A percentile compares a stretch with the other conserved stretches of the same genome.
These are phyloP conservation scores for Thera obeliscata DNA, from an alignment of 2,888 invertebrate genomes.

Conservation along the genomic window DNA sequence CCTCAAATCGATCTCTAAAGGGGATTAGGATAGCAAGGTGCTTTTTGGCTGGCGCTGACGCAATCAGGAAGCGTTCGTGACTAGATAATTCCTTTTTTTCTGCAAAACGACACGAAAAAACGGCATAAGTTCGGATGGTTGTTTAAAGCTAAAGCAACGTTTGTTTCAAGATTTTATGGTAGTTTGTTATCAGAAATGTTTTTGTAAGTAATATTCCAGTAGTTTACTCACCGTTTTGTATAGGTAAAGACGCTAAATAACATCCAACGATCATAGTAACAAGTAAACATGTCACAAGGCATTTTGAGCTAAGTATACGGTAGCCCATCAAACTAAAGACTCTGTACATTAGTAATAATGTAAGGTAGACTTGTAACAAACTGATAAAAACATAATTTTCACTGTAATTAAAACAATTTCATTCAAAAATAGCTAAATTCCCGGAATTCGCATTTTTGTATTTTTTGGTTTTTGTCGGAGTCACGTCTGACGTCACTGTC, in stretches of 20 bases:
- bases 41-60: slow-evolving; percentile 51
- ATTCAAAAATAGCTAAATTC: slow-evolving; percentile 34
- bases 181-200: background rate
- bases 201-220: slow-evolving; percentile 13
- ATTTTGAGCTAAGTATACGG: slow-evolving; percentile 68
- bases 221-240: slow-evolving; percentile 64
- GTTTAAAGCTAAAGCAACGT: background rate
- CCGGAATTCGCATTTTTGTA: slow-evolving; percentile 7
- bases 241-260: slow-evolving; percentile 75
- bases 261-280: slow-evolving; percentile 77
- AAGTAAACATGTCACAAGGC: slow-evolving; percentile 69
- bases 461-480: background rate
- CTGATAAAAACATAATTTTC: slow-evolving; percentile 31
- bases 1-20: slow-evolving; percentile 97
- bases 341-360: slow-evolving; percentile 59
- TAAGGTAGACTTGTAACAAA: slow-evolving; percentile 36
- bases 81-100: slow-evolving; percentile 48
- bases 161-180: background rate
- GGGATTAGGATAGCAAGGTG: slow-evolving; percentile 95
- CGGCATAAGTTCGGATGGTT: background rate
- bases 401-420: slow-evolving; percentile 34
- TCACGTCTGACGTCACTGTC: background rate
- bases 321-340: slow-evolving; percentile 72
- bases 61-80: slow-evolving; percentile 19
- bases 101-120: slow-evolving; percentile 43